A percentile compares a stretch with the other conserved stretches of the same genome.
phyloP scores from a whole-genome alignment of 2,797 vertebrate species.

The Diceros bicornis region DNA sequence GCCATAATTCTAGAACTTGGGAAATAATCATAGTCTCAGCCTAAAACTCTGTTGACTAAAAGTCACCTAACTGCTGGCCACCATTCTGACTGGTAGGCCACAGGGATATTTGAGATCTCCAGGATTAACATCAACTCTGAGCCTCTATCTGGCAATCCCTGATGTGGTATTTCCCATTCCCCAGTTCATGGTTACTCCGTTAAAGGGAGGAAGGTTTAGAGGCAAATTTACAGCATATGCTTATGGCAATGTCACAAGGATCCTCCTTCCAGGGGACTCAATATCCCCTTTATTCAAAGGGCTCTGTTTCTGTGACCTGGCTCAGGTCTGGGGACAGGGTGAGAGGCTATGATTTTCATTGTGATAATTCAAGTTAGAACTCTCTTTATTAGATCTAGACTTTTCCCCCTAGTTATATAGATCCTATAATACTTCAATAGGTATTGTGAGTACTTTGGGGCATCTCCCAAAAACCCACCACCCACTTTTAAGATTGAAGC shows the following conservation, averaged over 20 bases:
- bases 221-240: not conserved
- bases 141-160: not conserved
- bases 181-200: not conserved
- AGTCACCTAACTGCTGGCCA: not conserved
- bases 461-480: not conserved
- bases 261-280: not conserved
- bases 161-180: not conserved
- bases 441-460: not conserved
- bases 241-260: not conserved
- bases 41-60: constrained; percentile 2
- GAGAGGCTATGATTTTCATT: not conserved
- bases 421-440: not conserved
- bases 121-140: not conserved
- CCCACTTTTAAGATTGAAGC: not conserved
- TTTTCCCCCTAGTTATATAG: not conserved
- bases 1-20: not conserved
- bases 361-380: not conserved
- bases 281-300: not conserved
- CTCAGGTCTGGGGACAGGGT: not conserved
- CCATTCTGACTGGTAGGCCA: not conserved
- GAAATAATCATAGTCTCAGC: not conserved
- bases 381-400: not conserved
- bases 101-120: not conserved
- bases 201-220: not conserved
- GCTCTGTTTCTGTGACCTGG: not conserved